Base-by-base conservation (phyloP, 2,113 vertebrate genomes). In the Asarcornis scutulata region DNA sequence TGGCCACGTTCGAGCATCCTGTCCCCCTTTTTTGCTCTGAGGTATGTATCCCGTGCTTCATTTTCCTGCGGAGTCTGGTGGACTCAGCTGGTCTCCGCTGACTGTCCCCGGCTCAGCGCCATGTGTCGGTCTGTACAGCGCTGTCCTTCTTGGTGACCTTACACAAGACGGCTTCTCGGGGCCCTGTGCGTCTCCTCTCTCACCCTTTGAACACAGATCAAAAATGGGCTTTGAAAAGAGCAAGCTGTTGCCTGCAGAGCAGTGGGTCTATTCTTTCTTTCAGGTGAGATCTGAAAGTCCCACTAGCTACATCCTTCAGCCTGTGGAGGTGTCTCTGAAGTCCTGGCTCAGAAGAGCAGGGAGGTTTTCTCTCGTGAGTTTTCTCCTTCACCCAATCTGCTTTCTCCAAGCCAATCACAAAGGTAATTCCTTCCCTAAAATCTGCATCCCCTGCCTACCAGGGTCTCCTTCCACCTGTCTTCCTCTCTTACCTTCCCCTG, bases 221-320 rank as follows among this genome's bases (percentile, higher is more conserved):
- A 74, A 96, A 92, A 67, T 38, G 83, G 88, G 50, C 86, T 92
- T 97, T 88, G 25, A 93, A 89, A 95, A 92, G 94, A 91, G 63
- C 78, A 46, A 64, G 66, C 86, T 73, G 48, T 40, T 84, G 86
- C 76, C 80, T 78, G 73, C 68, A 83, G 91, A 96, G 71, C 91
- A 46, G 71, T 62, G 66, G 59, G 74, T 95, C 77, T 89, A 48
- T 91, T 91, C 86, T 64, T 93, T 88, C 83, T 69, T 81, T 82
- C 46, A 1, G 11, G 36, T 50, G 59, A 96, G 91, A 92, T 91
- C 80, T 94, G 88, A 93, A 96, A 90, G 89, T 91, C 87, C 72
- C 75, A 67, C 55, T 76, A 46, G 86, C 78, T 83, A 2, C 80
- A 76, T 73, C 66, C 55, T 86, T 64, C 56, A 69, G 56, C n/a